Base-by-base conservation (phyloP, 1,140 invertebrate genomes). In the Cylas formicarius region DNA sequence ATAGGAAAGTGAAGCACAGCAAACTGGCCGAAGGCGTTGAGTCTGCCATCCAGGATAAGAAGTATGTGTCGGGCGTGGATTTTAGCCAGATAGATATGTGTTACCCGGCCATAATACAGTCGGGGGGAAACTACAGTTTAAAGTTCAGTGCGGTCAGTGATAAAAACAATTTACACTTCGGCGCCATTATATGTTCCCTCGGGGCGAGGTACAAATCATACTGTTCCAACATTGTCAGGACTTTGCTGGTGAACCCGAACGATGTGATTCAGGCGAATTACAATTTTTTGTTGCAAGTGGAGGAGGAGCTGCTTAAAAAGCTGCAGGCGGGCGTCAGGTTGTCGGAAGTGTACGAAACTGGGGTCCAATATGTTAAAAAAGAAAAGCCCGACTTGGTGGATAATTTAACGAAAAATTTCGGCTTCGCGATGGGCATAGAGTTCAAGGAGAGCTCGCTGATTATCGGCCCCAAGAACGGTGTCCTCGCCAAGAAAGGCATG, bases 91-190 rank as follows among this genome's bases (percentile, higher is more conserved):
- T 99, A 4, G 95, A 98, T 62, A 90, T 95, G 77, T 98, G 95
- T 67, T 99, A 99, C 67, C 92, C 92, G 2, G 86, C 95, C 0
- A 99, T 99, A 44, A 93, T 99, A 61, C 96, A 99, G 65, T 97
- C 93, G 51, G 96, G 96, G 19, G 94, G 93, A 5, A 86, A 92
- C 61, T 99, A 97, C 70, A 91, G 81, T 61, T 73, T 99, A 1
- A 99, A 99, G 69, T 99, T 99, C 64, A 96, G 90, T 64, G 89
- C 86, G 28, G 78, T 78, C 20, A 94, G 91, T 58, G 90, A 97
- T 63, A 94, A 98, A 63, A 95, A 94, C 61, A 76, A 77, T 52
- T 67, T 99, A 32, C 90, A 98, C 66, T 99, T 97, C 72, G 96
- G 94, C 27, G 82, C 91, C 0, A 98, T 99, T 49, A 84, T 96